These are phyloP conservation scores for Brevimyrus niger DNA, from an alignment of 2,113 vertebrate genomes.

Conservation along the genomic window DNA sequence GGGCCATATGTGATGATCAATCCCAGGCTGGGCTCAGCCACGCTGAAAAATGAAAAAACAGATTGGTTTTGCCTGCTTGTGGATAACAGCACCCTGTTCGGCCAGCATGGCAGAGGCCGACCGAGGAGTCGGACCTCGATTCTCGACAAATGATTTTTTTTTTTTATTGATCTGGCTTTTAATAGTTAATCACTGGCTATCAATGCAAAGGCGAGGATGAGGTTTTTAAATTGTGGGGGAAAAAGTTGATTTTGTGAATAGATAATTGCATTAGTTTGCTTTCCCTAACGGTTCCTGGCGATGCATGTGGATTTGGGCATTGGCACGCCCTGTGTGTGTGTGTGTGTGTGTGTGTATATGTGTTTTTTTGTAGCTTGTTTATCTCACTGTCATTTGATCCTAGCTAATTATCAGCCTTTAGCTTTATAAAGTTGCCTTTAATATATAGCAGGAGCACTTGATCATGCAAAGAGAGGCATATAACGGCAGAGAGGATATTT, in stretches of 20 bases:
- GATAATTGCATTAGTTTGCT: constrained; percentile 28
- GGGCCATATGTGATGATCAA: constrained; percentile 91
- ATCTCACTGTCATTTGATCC: neutral
- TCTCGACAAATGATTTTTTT: constrained; percentile 74
- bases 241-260: constrained; percentile 59
- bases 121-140: constrained; percentile 74
- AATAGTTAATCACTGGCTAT: constrained; percentile 80
- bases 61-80: constrained; percentile 79
- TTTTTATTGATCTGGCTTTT: constrained; percentile 89
- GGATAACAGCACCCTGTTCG: constrained; percentile 79
- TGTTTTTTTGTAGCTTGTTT: neutral
- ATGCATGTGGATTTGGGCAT: neutral
- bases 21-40: constrained; percentile 83
- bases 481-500: neutral
- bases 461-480: neutral
- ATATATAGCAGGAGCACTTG: neutral
- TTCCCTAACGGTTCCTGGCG: neutral
- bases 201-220: constrained; percentile 65
- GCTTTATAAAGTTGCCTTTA: neutral
- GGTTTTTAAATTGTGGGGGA: constrained; percentile 45
- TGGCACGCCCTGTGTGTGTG: neutral
- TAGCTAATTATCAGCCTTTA: neutral
- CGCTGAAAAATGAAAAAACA: constrained; percentile 88
- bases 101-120: constrained; percentile 68
- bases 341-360: neutral